These are phyloP conservation scores for Camptogramma bilineatum DNA, from an alignment of 2,888 invertebrate species.

Conservation along the genomic window DNA sequence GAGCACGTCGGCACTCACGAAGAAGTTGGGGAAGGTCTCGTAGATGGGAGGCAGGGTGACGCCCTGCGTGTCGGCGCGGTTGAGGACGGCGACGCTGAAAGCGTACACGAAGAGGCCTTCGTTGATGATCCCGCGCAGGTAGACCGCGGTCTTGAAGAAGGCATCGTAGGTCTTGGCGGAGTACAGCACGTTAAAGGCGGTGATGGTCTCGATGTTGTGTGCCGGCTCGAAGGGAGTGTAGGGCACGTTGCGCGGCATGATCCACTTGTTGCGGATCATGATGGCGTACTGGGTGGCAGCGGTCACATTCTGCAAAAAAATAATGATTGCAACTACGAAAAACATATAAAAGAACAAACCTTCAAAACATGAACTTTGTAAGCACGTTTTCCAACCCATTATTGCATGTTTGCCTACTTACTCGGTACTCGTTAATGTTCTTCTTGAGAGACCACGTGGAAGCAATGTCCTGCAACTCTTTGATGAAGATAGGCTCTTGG, in stretches of 20 bases:
- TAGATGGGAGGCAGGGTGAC: conserved; percentile 89
- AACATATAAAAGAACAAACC: neutral
- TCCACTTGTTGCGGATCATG: conserved; percentile 79
- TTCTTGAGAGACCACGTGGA: conserved; percentile 79
- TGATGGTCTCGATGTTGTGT: conserved; percentile 87
- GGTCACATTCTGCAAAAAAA: conserved; percentile 53
- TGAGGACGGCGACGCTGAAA: conserved; percentile 86
- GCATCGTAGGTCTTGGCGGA: conserved; percentile 89
- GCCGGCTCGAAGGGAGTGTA: conserved; percentile 84
- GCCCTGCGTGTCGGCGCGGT: conserved; percentile 87
- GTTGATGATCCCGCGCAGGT: conserved; percentile 88
- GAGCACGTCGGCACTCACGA: conserved; percentile 88
- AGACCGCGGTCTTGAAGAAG: conserved; percentile 88
- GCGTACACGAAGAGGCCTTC: conserved; percentile 89
- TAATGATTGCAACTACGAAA: neutral
- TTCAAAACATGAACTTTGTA: neutral
- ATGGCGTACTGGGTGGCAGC: conserved; percentile 84
- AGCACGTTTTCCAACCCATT: no score
- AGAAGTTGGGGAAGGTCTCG: conserved; percentile 90
- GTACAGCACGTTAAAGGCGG: conserved; percentile 88
- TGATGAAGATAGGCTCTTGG: conserved; percentile 85
- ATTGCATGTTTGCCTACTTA: no score
- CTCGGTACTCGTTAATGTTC: conserved; percentile 80
- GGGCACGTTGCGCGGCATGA: conserved; percentile 84
- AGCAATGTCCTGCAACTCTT: conserved; percentile 79